Evolutionary conservation across 2,113 vertebrate genomes (phyloP).

Genomic region (Tachuris rubrigastra): DNA sequence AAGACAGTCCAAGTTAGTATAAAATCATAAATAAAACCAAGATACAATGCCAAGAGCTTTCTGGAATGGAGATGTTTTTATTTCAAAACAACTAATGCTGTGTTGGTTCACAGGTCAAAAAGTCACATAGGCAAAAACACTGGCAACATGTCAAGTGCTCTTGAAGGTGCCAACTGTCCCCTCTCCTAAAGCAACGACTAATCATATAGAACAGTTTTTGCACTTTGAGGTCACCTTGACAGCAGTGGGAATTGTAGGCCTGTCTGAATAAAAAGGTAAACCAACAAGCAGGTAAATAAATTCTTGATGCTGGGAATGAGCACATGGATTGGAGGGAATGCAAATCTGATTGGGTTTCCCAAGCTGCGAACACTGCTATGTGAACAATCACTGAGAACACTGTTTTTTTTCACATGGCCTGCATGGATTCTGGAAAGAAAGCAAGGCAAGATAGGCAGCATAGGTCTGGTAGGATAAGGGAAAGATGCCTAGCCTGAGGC

Average conservation of each 20-base stretch:
- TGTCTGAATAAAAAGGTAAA: background rate
- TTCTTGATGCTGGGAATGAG: background rate
- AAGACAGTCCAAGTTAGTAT: background rate
- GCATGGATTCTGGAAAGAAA: background rate
- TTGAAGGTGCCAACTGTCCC: background rate
- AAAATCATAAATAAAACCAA: conserved; percentile 49
- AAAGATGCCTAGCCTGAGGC: conserved; percentile 22
- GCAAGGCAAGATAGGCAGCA: conserved; percentile 31
- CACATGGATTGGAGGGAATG: background rate
- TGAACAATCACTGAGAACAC: background rate
- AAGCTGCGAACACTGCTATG: background rate
- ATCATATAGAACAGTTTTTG: background rate
- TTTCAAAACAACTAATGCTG: conserved; percentile 11
- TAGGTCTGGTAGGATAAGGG: conserved; percentile 28
- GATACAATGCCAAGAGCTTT: conserved; percentile 30
- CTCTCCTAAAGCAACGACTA: background rate
- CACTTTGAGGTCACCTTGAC: background rate
- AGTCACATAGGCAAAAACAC: conserved; percentile 16
- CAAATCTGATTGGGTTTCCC: background rate
- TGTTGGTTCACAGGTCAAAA: conserved; percentile 14
- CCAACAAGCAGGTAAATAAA: background rate
- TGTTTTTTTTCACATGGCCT: conserved; percentile 15
- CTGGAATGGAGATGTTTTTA: background rate
- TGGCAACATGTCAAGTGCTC: background rate
- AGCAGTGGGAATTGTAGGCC: background rate